These are phyloP conservation scores for Gephyroberyx darwinii DNA, from an alignment of 2,797 vertebrate genomes.

Conservation along the genomic window DNA sequence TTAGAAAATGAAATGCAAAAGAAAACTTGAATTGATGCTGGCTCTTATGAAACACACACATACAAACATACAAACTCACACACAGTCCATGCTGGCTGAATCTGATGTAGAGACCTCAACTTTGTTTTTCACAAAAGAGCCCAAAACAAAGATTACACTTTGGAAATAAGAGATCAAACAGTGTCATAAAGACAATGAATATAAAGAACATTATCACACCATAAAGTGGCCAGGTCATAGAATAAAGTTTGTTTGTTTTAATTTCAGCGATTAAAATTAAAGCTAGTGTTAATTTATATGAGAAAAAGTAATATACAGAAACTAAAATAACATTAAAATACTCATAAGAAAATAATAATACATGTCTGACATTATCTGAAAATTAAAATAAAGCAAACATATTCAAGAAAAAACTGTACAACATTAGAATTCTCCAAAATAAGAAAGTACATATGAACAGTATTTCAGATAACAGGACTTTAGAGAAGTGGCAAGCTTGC, in stretches of 20 bases:
- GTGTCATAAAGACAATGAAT: constrained; percentile 79
- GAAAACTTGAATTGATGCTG: constrained; percentile 75
- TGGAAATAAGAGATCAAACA: constrained; percentile 80
- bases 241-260: constrained; percentile 72
- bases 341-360: constrained; percentile 86
- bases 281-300: constrained; percentile 93
- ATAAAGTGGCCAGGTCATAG: constrained; percentile 85
- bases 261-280: constrained; percentile 88
- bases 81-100: constrained; percentile 80
- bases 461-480: constrained; percentile 76
- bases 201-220: constrained; percentile 80
- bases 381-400: constrained; percentile 85
- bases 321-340: constrained; percentile 89
- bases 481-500: constrained; percentile 76
- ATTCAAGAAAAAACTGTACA: constrained; percentile 81
- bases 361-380: constrained; percentile 86
- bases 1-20: constrained; percentile 56
- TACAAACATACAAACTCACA: constrained; percentile 51
- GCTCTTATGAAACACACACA: constrained; percentile 75
- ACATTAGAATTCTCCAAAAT: constrained; percentile 79
- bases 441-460: constrained; percentile 74
- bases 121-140: constrained; percentile 74
- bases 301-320: constrained; percentile 90
- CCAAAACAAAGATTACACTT: constrained; percentile 80
- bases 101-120: constrained; percentile 73